Evolutionary conservation across 2,797 vertebrate genomes (phyloP).

Genomic region (Pyrocephalus nanus): DNA sequence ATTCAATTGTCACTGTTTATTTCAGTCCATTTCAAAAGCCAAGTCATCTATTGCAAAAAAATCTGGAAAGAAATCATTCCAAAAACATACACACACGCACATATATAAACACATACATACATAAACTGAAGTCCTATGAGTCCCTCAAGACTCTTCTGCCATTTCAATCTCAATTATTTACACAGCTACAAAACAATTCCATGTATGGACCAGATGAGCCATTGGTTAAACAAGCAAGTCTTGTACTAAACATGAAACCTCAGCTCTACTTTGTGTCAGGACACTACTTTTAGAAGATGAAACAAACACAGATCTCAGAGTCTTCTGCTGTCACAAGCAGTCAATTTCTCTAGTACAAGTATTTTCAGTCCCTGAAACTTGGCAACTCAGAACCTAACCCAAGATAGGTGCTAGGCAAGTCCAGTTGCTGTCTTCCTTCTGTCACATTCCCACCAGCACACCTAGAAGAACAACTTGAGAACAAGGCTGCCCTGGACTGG

Average conservation of each 20-base stretch:
- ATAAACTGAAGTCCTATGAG: neutral
- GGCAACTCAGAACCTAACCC: neutral
- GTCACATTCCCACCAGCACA: neutral
- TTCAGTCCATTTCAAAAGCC: neutral
- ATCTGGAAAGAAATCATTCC: neutral
- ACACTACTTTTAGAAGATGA: neutral
- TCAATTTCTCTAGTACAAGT: neutral
- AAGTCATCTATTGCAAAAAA: neutral
- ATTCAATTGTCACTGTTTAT: constrained; percentile 16
- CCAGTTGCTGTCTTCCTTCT: neutral
- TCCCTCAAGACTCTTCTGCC: neutral
- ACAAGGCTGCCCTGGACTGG: neutral
- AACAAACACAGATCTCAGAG: neutral
- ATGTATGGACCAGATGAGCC: neutral
- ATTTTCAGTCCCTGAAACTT: neutral
- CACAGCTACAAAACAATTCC: neutral
- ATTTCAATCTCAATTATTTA: neutral
- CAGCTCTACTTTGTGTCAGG: neutral
- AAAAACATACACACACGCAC: neutral
- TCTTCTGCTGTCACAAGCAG: neutral
- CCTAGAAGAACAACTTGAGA: neutral
- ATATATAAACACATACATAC: neutral
- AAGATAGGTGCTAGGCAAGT: neutral
- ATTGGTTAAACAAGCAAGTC: neutral
- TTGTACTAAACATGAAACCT: neutral